Evolutionary conservation across 1,140 invertebrate genomes (phyloP), one percentile per base, ranked within the genome.

Genomic region (Bacillus rossius): DNA sequence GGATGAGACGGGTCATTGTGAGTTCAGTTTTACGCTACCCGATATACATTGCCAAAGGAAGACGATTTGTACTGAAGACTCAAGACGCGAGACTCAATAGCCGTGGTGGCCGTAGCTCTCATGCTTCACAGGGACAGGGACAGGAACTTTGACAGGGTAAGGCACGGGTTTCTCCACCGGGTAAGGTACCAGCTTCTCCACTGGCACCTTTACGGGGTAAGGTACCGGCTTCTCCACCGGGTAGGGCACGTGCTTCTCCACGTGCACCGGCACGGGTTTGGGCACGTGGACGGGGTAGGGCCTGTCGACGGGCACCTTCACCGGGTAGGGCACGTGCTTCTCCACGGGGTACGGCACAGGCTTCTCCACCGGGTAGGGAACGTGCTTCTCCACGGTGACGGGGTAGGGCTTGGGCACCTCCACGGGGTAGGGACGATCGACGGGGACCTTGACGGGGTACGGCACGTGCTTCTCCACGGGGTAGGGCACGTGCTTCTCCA

Each of bases 401-500:
- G 84, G 84, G 67, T 85, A 82, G 3, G 83, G 80, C 25, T 86
- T 80, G 13, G 82, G 79, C 0, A 86, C 81, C 55, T 83, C 79
- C 2, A 80, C 75, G 0, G 69, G 71, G 57, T 73, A 77, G 2
- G 66, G 69, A 19, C 73, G 61, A 2, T 71, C 23, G 29, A 84
- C 79, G 3, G 82, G 84, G 57, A 84, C 81, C 70, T 86, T 84
- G 20, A 86, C 80, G 19, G 22, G 20, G 26, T 25, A 49, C 10
- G 47, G 47, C 17, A 49, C 20, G 14, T 16, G 47, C 7, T 49
- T 49, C 65, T 81, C 72, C 0, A 89, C 85, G 29, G 86, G 83
- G 53, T 84, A 82, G 1, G 86, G 86, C 1, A 69, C 60, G 1
- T 50, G 47, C 42, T 20, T 45, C 34, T 52, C 54, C 0, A 49